These are phyloP conservation scores for Marmota monax DNA, from an alignment of 2,113 vertebrate genomes.

Conservation along the genomic window DNA sequence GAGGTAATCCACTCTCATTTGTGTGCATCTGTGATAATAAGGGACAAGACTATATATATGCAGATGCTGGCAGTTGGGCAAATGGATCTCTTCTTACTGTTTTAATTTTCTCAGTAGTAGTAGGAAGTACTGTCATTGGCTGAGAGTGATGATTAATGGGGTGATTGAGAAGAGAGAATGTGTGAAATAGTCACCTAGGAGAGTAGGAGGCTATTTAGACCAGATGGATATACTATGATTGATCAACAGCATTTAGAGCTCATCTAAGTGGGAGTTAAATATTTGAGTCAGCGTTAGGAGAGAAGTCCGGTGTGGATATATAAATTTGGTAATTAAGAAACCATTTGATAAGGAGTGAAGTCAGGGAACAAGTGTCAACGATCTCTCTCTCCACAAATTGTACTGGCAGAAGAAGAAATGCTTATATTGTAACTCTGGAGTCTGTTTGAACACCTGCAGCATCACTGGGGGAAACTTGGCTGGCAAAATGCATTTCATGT, in stretches of 20 bases:
- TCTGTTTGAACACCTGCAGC: background rate
- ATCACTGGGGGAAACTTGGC: background rate
- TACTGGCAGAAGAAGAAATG: background rate
- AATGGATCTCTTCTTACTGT: background rate
- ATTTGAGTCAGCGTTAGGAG: background rate
- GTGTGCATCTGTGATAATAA: background rate
- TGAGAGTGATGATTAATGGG: background rate
- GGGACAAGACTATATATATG: background rate
- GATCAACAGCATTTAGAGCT: background rate
- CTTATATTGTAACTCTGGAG: background rate
- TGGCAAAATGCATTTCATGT: background rate
- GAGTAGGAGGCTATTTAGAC: background rate
- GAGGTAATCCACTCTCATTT: background rate
- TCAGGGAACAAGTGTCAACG: background rate
- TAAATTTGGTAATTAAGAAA: background rate
- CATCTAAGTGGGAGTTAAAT: background rate
- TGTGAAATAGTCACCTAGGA: constrained; percentile 13
- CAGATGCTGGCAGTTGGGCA: background rate
- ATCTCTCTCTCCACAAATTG: background rate
- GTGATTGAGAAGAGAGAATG: background rate
- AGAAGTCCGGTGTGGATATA: background rate
- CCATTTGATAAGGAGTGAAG: background rate
- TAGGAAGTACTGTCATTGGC: background rate
- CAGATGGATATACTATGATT: background rate
- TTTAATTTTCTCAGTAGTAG: background rate